Evolutionary conservation across 2,113 vertebrate species (phyloP), one percentile per base, ranked within the genome.

Genomic region (Stomatorhinus ivindoensis): DNA sequence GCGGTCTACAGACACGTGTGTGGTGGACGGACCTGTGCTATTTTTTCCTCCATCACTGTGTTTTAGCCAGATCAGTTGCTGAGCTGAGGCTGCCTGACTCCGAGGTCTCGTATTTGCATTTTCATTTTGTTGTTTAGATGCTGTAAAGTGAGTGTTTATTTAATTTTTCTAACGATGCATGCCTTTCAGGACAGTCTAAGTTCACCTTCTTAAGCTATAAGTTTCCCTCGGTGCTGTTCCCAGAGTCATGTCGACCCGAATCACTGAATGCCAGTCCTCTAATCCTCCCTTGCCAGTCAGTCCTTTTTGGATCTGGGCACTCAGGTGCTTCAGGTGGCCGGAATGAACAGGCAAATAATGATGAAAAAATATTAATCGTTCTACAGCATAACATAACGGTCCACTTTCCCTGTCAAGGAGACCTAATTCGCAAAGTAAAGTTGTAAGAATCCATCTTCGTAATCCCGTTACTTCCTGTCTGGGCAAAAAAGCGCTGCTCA

Each of bases 301-400:
- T 93, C 89, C 89, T 89, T 83, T 90, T 92, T 92, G 89, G 88
- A 91, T 92, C 87, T 93, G 87, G 65, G 19, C 87, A 89, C 53
- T 92, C 89, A 91, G 88, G 85, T 90, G 89, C 87, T 87, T 61
- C 86, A 76, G 88, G 55, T 88, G 84, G 91, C 87, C 50, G 35
- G 88, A 61, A 90, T 87, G 88, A 91, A 91, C 89, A 10, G 89
- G 91, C 90, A 92, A 17, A 88, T 35, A 65, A 53, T 53, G 19
- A 53, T 53, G 15, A 50, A 11, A 46, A 50, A 91, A 92, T 87
- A 91, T 91, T 88, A 93, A 73, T 89, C 89, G 91, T 88, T 90
- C 91, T 91, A 92, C 84, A 84, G 90, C 65, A 87, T 89, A 91
- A 91, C 46, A 88, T 83, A 65, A n/a, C 73, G 84, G 65, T 51